phyloP scores from a whole-genome alignment of 30 jellyfish, hydroid and myxozoan genomes.

The Aurelia aurita complex sp. Pacific region DNA sequence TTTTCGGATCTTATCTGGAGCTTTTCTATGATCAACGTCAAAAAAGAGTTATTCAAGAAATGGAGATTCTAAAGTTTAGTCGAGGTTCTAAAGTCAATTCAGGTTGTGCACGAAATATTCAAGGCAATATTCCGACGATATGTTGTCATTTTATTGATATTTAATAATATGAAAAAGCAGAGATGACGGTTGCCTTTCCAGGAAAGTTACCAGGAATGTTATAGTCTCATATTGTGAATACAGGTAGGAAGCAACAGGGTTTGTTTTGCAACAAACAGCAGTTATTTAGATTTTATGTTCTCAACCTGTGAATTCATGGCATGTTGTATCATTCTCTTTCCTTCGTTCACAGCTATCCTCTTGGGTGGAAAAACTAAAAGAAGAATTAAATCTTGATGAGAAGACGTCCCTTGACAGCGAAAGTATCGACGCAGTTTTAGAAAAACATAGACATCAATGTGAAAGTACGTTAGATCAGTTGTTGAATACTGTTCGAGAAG shows the following conservation, averaged over 20 bases:
- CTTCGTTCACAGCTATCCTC: slow-evolving; percentile 68
- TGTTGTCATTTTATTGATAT: neutral
- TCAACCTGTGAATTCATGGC: neutral
- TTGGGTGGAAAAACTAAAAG: slow-evolving; percentile 87
- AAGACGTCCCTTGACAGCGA: slow-evolving; percentile 66
- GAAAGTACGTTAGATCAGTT: slow-evolving; percentile 85
- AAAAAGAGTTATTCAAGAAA: too few species aligned
- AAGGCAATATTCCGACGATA: too few species aligned
- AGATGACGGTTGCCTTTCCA: too few species aligned
- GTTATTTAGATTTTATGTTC: neutral
- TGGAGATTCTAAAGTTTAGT: too few species aligned
- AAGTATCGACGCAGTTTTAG: slow-evolving; percentile 78
- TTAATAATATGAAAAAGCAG: neutral
- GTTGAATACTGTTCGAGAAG: slow-evolving; percentile 92
- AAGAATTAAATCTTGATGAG: slow-evolving; percentile 88
- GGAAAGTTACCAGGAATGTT: too few species aligned
- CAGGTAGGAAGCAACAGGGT: too few species aligned
- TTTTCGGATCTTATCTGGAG: too few species aligned
- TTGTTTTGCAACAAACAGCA: too few species aligned
- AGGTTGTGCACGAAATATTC: too few species aligned
- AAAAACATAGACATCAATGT: slow-evolving; percentile 90
- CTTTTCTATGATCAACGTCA: too few species aligned
- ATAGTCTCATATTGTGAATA: too few species aligned
- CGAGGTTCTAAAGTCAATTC: too few species aligned
- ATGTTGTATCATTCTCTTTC: neutral